Evolutionary conservation across 2,797 vertebrate genomes (phyloP), one percentile per base, ranked within the genome.

Genomic region (Melanotaenia maccullochi): DNA sequence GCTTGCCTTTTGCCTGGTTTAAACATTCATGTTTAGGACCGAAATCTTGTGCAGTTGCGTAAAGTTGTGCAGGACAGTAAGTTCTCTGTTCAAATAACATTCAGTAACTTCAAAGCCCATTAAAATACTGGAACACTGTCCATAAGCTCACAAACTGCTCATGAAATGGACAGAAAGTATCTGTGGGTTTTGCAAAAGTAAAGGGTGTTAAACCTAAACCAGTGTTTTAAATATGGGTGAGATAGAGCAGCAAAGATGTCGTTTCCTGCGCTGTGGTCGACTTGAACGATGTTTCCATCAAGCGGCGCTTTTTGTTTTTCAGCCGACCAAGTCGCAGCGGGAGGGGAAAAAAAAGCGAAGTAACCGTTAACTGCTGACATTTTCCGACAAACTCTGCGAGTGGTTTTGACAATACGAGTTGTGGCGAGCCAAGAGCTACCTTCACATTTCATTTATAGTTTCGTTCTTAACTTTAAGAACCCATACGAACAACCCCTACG

Each of bases 191-290:
- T 12, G 42, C 18, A 18, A 20, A 32, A n/a, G 30, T 33, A 14
- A 60, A 5, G 25, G 28, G 14, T 8, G 36, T 24, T 24, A 9
- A 42, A 40, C 3, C 7, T 3, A 7, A 40, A 33, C 55, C 40
- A 25, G 13, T 8, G 3, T n/a, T 20, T 11, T 11, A 9, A 38
- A 9, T n/a, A 5, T 25, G 32, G 32, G 30, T 28, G 57, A 52
- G 33, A 52, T 5, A 63, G 49, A 30, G 78, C 66, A 22, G n/a
- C 12, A 68, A 24, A 68, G 51, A 13, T 47, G 11, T 60, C 65
- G 82, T 62, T 85, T 86, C 77, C 82, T 83, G 87, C 38, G 68
- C 63, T 76, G 82, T 28, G 74, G 73, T 55, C 18, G 35, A 56
- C 20, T 25, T 64, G 7, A 47, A 25, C 70, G 42, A 44, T 42